Percentiles rank a stretch among this genome's conserved stretches.
phyloP scores from a whole-genome alignment of 2,888 invertebrate species.

The Drosophila nigritarsus region DNA sequence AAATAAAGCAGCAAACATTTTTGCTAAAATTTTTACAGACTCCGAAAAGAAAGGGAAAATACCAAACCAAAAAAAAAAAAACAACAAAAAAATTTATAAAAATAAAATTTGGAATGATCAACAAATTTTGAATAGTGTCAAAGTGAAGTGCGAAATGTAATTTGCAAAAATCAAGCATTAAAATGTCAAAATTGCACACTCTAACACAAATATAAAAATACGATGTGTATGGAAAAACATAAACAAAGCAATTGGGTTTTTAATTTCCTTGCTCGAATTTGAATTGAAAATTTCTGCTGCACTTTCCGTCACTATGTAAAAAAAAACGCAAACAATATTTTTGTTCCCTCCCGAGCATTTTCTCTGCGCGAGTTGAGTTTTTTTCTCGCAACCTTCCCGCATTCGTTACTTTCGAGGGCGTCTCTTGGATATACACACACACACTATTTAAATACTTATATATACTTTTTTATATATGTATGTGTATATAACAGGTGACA shows the following conservation, averaged over 20 bases:
- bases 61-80: neutral
- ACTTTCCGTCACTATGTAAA: slow-evolving; percentile 14
- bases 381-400: slow-evolving; percentile 28
- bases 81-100: neutral
- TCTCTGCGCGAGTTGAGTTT: slow-evolving; percentile 25
- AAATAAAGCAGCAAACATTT: slow-evolving; percentile 54
- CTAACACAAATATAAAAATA: slow-evolving; percentile 3
- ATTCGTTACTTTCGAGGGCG: slow-evolving; percentile 29
- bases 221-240: slow-evolving; percentile 8
- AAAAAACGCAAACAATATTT: slow-evolving; percentile 17
- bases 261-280: slow-evolving; percentile 6
- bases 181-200: slow-evolving; percentile 18
- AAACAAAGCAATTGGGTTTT: slow-evolving; percentile 37
- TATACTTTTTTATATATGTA: neutral
- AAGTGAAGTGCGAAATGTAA: slow-evolving; percentile 51
- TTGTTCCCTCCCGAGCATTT: slow-evolving; percentile 6
- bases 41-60: slow-evolving; percentile 3
- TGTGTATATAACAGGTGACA: slow-evolving; percentile 23
- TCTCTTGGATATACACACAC: slow-evolving; percentile 39
- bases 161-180: slow-evolving; percentile 5
- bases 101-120: slow-evolving; percentile 9
- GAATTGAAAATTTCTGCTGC: slow-evolving; percentile 25
- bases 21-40: slow-evolving; percentile 40
- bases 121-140: slow-evolving; percentile 29
- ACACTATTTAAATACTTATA: slow-evolving; percentile 4